phyloP scores from a whole-genome alignment of 2,797 vertebrate species.

The Hoplostethus mediterraneus region DNA sequence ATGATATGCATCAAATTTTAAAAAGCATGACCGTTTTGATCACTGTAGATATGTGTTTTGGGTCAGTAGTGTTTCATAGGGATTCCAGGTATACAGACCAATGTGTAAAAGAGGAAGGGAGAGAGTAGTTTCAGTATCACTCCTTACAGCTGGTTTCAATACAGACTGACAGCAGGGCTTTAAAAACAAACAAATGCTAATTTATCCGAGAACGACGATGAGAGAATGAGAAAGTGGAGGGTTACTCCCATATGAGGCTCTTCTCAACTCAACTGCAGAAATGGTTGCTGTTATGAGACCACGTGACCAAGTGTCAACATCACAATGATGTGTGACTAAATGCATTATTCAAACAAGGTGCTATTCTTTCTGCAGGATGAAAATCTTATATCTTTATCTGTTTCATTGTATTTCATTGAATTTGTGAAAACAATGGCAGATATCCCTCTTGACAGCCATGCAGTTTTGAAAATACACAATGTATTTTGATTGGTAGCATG shows the following conservation, averaged over 20 bases:
- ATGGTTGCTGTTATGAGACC: neutral
- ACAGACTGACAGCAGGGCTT: neutral
- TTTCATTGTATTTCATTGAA: neutral
- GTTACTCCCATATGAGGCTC: conserved; percentile 13
- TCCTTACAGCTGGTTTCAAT: conserved; percentile 42
- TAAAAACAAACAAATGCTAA: conserved; percentile 53
- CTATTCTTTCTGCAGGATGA: neutral
- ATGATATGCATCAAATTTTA: neutral
- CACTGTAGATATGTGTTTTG: neutral
- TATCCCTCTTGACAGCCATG: neutral
- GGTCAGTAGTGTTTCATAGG: neutral
- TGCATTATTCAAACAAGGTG: neutral
- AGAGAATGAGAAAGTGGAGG: neutral
- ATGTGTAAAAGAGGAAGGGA: conserved; percentile 24
- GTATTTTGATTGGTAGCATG: neutral
- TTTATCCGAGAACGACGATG: conserved; percentile 17
- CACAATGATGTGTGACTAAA: neutral
- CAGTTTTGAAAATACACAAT: conserved; percentile 13
- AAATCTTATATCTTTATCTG: too few relatives aligned
- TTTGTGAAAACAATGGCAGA: neutral
- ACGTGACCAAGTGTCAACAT: neutral
- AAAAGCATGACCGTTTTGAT: neutral
- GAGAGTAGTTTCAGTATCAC: conserved; percentile 46
- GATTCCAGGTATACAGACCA: conserved; percentile 8
- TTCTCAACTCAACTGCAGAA: conserved; percentile 2